phyloP scores from a whole-genome alignment of 2,888 invertebrate genomes.

The Tortricodes alternella region DNA sequence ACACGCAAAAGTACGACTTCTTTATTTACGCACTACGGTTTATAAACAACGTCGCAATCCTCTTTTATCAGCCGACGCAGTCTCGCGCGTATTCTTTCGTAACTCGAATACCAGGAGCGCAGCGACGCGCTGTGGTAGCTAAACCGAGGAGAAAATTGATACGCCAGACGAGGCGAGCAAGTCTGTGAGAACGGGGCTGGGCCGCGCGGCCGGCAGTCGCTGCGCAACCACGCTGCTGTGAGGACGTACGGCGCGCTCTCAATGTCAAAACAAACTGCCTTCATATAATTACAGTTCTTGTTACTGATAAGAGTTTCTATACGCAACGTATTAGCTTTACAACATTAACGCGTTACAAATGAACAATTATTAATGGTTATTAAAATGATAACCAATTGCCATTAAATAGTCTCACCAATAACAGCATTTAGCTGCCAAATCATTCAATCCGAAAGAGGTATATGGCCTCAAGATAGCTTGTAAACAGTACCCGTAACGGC shows the following conservation, averaged over 20 bases:
- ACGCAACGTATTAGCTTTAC: no score
- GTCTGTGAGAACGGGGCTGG: slow-evolving; percentile 47
- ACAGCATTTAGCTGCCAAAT: slow-evolving; percentile 1
- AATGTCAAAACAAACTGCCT: not conserved
- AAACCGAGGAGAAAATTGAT: slow-evolving; percentile 66
- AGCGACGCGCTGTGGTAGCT: slow-evolving; percentile 54
- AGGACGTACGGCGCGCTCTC: slow-evolving; percentile 30
- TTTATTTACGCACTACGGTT: not conserved
- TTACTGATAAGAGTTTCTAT: not conserved
- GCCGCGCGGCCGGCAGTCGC: slow-evolving; percentile 34
- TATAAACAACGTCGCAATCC: slow-evolving; percentile 24
- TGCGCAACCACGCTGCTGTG: slow-evolving; percentile 28
- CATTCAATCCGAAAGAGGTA: not conserved
- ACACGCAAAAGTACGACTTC: not conserved
- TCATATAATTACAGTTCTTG: not conserved
- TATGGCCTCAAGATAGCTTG: slow-evolving; percentile 20
- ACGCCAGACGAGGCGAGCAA: slow-evolving; percentile 74
- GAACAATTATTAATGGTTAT: no score
- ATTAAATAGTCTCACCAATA: slow-evolving; percentile 3
- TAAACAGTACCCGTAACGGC: slow-evolving; percentile 29
- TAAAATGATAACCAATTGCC: no score
- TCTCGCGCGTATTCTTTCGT: slow-evolving; percentile 77
- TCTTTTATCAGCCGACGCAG: slow-evolving; percentile 47
- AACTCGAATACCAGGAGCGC: slow-evolving; percentile 75
- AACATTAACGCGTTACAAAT: no score